Base-by-base conservation (phyloP, 2,797 vertebrate genomes). In the Microctenopoma steveboyesi region DNA sequence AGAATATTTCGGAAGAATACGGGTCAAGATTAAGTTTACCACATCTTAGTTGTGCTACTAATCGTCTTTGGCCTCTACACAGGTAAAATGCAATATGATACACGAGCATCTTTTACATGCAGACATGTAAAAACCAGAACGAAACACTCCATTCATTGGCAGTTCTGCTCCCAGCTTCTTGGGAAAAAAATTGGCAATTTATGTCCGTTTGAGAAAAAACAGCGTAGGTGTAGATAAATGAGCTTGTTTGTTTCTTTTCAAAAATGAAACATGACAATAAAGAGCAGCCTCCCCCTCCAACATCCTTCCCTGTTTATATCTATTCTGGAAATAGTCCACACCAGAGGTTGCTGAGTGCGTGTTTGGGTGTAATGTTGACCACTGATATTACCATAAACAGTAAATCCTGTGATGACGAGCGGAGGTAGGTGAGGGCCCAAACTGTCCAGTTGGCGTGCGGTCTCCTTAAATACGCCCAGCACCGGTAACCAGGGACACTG, bases 301-400 rank as follows among this genome's bases (percentile, higher is more conserved):
- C 88, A 93, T 94, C 92, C 92, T 94, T 94, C 92, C 91, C 75
- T 93, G 86, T 92, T 93, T 91, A 70, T 64, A 59, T 71, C 58
- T 74, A 68, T 75, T 86, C 83, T 87, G 78, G 77, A 82, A 88
- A 89, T 57, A 84, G 85, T 76, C 69, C 73, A 69, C 49, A 43
- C 73, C n/a, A 4, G 72, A 74, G 72, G 64, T 70, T 82, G 79
- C 70, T 81, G 76, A 57, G 7, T 74, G 4, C 56, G 33, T 33
- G 18, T 71, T 54, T 51, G 54, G 25, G 37, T 75, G 62, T 73
- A 18, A 70, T 64, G 59, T 22, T 37, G 40, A 22, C 5, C 7
- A 2, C 66, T 80, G 72, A 51, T 72, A 47, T 86, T 71, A 71
- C 50, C 7, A 70, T 85, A 86, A 88, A 90, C 79, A 81, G 25